phyloP scores from a whole-genome alignment of 1,140 invertebrate genomes.

The Drosophila neocordata region DNA sequence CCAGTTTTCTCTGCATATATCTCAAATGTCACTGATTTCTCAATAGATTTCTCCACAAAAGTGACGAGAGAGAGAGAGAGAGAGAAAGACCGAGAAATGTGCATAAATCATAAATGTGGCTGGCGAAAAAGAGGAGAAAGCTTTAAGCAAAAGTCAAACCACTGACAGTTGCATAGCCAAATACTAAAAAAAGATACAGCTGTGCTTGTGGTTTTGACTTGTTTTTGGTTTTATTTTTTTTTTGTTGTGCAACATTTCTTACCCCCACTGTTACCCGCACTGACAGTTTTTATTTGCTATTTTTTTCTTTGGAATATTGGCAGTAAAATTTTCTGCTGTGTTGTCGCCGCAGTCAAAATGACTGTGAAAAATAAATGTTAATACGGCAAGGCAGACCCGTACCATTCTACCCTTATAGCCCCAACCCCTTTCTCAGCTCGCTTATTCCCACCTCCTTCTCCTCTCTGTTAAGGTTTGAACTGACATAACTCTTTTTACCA shows the following conservation, averaged over 20 bases:
- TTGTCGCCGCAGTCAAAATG: slow-evolving; percentile 70
- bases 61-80: not conserved
- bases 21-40: slow-evolving; percentile 75
- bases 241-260: slow-evolving; percentile 45
- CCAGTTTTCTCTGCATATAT: slow-evolving; percentile 56
- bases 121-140: slow-evolving; percentile 26
- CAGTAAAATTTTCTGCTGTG: slow-evolving; percentile 69
- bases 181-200: slow-evolving; percentile 38
- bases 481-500: slow-evolving; percentile 36
- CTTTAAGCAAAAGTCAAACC: slow-evolving; percentile 74
- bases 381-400: slow-evolving; percentile 44
- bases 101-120: slow-evolving; percentile 67
- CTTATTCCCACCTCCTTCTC: not conserved
- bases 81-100: slow-evolving; percentile 33
- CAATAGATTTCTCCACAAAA: slow-evolving; percentile 68
- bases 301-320: slow-evolving; percentile 38
- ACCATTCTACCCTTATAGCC: not conserved
- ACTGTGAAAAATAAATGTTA: slow-evolving; percentile 75
- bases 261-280: not conserved
- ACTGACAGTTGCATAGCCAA: slow-evolving; percentile 53
- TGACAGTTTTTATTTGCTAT: slow-evolving; percentile 55
- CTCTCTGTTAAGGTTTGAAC: slow-evolving; percentile 2
- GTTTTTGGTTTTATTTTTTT: slow-evolving; percentile 29
- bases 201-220: slow-evolving; percentile 56
- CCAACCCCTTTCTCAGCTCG: not conserved